phyloP scores from a whole-genome alignment of 2,113 vertebrate genomes.

The Tachuris rubrigastra region DNA sequence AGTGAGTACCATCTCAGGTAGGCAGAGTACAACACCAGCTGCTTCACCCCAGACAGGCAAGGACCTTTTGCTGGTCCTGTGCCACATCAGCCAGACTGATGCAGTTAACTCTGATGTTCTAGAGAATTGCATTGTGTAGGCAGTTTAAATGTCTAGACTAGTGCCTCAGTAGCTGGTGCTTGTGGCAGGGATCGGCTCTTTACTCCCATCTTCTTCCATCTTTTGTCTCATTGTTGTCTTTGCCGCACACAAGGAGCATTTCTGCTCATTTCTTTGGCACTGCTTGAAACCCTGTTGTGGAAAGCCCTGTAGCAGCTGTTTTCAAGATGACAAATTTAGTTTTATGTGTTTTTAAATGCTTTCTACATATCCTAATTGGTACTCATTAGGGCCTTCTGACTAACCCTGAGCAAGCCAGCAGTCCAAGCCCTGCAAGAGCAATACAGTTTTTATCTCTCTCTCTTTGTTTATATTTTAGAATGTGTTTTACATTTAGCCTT shows the following conservation, averaged over 20 bases:
- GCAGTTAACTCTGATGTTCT: background rate
- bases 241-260: fast-evolving
- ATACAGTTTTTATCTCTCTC: background rate
- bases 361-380: background rate
- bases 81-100: background rate
- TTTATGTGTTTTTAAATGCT: background rate
- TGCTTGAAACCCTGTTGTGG: background rate
- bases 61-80: background rate
- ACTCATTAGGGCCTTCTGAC: background rate
- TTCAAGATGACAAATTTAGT: background rate
- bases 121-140: background rate
- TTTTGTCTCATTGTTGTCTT: background rate
- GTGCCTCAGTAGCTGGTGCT: background rate
- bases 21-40: background rate
- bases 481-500: background rate
- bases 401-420: background rate
- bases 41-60: background rate
- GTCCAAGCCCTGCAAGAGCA: background rate
- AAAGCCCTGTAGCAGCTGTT: background rate
- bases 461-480: background rate
- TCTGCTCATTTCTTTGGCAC: background rate
- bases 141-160: background rate
- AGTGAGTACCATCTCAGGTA: background rate
- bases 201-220: background rate
- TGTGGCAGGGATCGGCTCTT: background rate